Evolutionary conservation across 1,140 invertebrate species (phyloP), one percentile per base, ranked within the genome.

Genomic region (Cotesia typhae): DNA sequence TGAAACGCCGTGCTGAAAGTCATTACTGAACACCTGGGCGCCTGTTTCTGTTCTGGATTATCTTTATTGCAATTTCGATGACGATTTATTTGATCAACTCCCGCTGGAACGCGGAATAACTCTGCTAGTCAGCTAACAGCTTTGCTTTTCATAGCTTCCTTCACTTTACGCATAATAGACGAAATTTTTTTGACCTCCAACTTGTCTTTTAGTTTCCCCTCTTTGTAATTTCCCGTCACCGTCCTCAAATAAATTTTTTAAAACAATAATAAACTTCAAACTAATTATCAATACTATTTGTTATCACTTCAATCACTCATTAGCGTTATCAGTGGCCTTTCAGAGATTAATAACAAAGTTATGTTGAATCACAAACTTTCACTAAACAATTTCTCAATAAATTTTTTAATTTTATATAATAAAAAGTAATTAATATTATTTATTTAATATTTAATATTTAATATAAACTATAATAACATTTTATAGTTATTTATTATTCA

Each of bases 51-150:
- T 51, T 76, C 28, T 28, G 28, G 73, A 41, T 51, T 35, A 70
- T 72, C 65, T 38, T 76, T 28, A 37, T 20, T 65, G 9, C 60
- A 66, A 7, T 65, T 4, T 55, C n/a, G 53, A 66, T 69, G 51
- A 55, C 71, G 12, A 67, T 69, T 57, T 20, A 64, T 52, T 36
- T 75, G 68, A 64, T 72, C 59, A 69, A 71, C 36, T 14, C 57
- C 67, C 57, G 68, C 68, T 65, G 73, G 75, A 17, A 75, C 75
- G 71, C 80, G 78, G 69, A 83, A 76, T 17, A 83, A 57, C 73
- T 81, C 79, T 71, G 75, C 73, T 82, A 83, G 82, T 83, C 82
- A 83, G 82, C 82, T 83, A 79, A 82, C 78, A 76, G 79, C 75
- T 12, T 74, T 72, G 55, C 76, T 76, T 59, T 79, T 83, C 79